A percentile compares a stretch with the other conserved stretches of the same genome.
Evolutionary conservation across 2,113 vertebrate genomes (phyloP).

Genomic region (Spilogale gracilis): DNA sequence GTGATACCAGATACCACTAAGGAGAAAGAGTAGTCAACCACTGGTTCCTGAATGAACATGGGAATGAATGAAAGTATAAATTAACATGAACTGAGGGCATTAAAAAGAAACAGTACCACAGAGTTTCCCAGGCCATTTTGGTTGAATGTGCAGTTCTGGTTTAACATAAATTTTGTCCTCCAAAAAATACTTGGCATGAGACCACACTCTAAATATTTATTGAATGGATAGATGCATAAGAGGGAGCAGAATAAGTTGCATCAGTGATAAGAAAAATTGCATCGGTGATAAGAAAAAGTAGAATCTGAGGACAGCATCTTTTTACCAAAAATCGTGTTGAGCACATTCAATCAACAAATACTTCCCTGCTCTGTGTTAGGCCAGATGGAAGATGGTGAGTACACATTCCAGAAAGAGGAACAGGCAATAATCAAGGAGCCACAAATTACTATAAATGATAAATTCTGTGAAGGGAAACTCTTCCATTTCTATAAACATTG

Average conservation of each 20-base stretch:
- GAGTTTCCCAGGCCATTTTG: neutral
- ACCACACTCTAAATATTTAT: constrained; percentile 42
- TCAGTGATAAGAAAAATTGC: constrained; percentile 15
- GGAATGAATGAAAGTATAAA: neutral
- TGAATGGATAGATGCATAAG: neutral
- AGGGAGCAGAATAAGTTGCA: neutral
- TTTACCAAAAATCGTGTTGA: neutral
- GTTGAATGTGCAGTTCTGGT: neutral
- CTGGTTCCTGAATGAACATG: neutral
- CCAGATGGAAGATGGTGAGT: neutral
- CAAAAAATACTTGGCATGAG: neutral
- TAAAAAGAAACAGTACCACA: neutral
- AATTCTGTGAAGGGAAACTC: neutral
- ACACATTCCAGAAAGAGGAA: neutral
- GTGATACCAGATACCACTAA: neutral
- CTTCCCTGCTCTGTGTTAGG: neutral
- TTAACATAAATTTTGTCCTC: neutral
- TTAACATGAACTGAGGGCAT: neutral
- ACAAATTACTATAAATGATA: neutral
- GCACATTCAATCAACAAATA: neutral
- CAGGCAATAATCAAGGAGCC: too few relatives aligned
- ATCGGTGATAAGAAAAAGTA: neutral
- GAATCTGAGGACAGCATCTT: neutral
- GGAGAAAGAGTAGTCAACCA: neutral
- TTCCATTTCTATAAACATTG: neutral